phyloP scores from a whole-genome alignment of 2,113 vertebrate genomes.

The Sciurus niger region DNA sequence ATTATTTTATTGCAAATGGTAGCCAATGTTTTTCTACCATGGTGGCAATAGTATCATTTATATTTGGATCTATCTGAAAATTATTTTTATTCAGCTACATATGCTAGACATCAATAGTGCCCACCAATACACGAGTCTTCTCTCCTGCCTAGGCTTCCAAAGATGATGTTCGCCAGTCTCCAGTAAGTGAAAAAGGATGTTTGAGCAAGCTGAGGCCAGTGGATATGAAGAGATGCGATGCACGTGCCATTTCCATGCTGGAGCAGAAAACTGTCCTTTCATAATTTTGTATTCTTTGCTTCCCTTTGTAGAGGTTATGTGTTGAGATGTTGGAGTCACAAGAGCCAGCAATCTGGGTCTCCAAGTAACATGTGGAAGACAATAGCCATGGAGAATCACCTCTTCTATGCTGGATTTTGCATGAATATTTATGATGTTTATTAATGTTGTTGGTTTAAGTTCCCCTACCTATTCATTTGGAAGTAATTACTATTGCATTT shows the following conservation, averaged over 20 bases:
- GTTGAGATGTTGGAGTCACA: not conserved
- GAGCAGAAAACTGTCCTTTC: not conserved
- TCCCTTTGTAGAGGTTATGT: not conserved
- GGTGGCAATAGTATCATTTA: not conserved
- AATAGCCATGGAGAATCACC: not conserved
- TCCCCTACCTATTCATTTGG: no score
- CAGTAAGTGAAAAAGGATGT: not conserved
- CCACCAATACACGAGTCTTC: not conserved
- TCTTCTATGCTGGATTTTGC: not conserved
- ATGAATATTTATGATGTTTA: no score
- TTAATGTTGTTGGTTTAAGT: no score
- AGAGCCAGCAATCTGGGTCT: not conserved
- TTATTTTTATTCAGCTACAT: not conserved
- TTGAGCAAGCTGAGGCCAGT: not conserved
- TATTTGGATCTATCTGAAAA: not conserved
- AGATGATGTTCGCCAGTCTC: not conserved
- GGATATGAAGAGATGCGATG: no score
- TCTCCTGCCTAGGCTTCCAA: not conserved
- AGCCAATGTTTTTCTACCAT: not conserved
- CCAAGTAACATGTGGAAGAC: not conserved
- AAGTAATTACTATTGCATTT: no score
- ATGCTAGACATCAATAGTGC: not conserved
- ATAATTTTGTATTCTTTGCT: not conserved
- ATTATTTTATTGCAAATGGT: not conserved
- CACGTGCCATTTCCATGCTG: not conserved